These are phyloP conservation scores for Lepidocolaptes lacrymiger DNA, from an alignment of 2,797 vertebrate genomes.

Conservation along the genomic window DNA sequence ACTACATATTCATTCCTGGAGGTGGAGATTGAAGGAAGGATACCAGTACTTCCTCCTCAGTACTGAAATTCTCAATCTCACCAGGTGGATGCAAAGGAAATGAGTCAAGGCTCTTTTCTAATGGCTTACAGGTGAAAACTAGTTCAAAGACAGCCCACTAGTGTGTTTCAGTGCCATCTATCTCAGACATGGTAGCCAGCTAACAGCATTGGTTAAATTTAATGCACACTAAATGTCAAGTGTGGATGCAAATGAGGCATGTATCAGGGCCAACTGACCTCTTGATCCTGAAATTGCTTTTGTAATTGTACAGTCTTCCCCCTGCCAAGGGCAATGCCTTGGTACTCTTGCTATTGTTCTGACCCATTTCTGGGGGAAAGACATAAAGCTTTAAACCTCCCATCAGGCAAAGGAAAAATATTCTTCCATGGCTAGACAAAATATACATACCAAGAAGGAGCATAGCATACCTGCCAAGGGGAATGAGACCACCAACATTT, in stretches of 20 bases:
- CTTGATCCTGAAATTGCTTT: neutral
- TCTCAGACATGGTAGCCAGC: neutral
- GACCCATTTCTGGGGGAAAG: neutral
- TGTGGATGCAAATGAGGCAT: neutral
- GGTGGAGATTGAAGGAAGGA: neutral
- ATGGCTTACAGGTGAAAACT: neutral
- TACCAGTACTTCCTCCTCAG: neutral
- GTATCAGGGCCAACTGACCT: neutral
- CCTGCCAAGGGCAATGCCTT: neutral
- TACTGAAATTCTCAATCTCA: neutral
- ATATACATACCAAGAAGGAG: neutral
- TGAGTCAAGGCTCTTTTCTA: neutral
- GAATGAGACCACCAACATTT: neutral
- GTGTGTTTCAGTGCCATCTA: rapidly evolving
- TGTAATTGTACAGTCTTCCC: neutral
- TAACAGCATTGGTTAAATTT: neutral
- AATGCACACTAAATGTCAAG: neutral
- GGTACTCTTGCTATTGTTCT: neutral
- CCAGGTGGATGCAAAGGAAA: neutral
- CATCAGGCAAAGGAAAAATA: neutral
- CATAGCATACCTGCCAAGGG: neutral
- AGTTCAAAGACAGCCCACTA: neutral
- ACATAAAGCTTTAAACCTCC: neutral
- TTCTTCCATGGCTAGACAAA: neutral
- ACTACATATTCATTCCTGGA: neutral